These are phyloP conservation scores for Chloropsis hardwickii DNA, from an alignment of 2,113 vertebrate species.

Conservation along the genomic window DNA sequence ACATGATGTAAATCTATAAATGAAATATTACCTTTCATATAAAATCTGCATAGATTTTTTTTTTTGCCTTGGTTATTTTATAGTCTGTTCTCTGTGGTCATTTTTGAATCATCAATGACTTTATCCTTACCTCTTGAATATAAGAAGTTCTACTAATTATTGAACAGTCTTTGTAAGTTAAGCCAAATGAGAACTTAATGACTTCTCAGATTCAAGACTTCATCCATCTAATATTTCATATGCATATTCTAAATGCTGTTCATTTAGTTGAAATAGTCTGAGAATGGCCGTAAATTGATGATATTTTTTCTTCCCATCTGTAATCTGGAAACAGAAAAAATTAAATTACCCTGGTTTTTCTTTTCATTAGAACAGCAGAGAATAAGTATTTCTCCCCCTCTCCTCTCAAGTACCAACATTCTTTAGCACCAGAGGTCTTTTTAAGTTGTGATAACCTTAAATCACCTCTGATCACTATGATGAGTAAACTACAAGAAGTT, in stretches of 20 bases:
- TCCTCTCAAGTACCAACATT: background rate
- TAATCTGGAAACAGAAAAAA: slow-evolving; percentile 7
- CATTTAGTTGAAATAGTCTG: background rate
- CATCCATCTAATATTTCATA: background rate
- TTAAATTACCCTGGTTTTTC: background rate
- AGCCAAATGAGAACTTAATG: slow-evolving; percentile 29
- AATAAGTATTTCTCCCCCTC: background rate
- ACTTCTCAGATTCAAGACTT: slow-evolving; percentile 1
- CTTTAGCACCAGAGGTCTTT: background rate
- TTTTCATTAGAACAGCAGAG: background rate
- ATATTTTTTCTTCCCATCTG: background rate
- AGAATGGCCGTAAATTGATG: background rate
- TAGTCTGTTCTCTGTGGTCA: background rate
- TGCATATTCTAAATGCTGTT: background rate
- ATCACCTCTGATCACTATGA: background rate
- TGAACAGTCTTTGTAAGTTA: background rate
- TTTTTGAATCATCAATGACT: slow-evolving; percentile 18
- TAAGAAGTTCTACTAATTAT: slow-evolving; percentile 30
- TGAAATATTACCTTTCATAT: background rate
- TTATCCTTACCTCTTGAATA: background rate
- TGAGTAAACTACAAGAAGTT: background rate
- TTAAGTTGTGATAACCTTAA: background rate
- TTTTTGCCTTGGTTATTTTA: background rate
- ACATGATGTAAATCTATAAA: background rate
- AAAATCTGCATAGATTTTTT: background rate